A percentile compares a stretch with the other conserved stretches of the same genome.
Conservation (phyloP, 2,888 invertebrate genomes). For the Pseudococcus longispinus region DNA sequence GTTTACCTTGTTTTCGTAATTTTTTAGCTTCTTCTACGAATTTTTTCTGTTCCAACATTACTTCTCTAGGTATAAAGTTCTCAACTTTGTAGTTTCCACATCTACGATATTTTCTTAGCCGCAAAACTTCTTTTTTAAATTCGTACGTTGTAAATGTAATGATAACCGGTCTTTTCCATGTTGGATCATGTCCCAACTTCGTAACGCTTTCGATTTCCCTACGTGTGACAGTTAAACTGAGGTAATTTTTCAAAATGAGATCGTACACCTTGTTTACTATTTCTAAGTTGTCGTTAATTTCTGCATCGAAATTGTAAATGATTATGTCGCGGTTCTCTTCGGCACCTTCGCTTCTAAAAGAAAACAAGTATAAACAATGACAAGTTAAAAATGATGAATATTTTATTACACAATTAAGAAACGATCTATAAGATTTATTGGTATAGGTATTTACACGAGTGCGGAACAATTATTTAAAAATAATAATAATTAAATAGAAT, state of each 20-base stretch:
- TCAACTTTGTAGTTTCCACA: background rate
- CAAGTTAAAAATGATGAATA: background rate
- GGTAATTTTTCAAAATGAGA: background rate
- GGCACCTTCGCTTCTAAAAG: background rate
- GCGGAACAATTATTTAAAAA: background rate
- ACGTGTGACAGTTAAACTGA: background rate
- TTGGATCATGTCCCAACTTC: background rate
- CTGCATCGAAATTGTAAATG: slow-evolving; percentile 15
- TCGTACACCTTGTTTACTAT: background rate
- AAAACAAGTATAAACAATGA: background rate
- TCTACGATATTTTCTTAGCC: background rate
- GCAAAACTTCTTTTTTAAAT: background rate
- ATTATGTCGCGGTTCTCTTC: background rate
- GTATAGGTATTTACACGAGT: too few relatives aligned
- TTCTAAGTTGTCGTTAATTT: slow-evolving; percentile 1
- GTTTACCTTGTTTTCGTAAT: slow-evolving; percentile 12
- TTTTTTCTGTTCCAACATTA: background rate
- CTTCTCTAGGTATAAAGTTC: slow-evolving; percentile 10
- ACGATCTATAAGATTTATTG: too few relatives aligned
- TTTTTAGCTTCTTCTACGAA: background rate
- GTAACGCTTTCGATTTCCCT: background rate
- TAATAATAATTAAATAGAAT: background rate
- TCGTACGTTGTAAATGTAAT: background rate
- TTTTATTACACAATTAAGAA: background rate
- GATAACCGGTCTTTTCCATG: background rate